Evolutionary conservation across 2,113 vertebrate species (phyloP).

Genomic region (Eonycteris spelaea): DNA sequence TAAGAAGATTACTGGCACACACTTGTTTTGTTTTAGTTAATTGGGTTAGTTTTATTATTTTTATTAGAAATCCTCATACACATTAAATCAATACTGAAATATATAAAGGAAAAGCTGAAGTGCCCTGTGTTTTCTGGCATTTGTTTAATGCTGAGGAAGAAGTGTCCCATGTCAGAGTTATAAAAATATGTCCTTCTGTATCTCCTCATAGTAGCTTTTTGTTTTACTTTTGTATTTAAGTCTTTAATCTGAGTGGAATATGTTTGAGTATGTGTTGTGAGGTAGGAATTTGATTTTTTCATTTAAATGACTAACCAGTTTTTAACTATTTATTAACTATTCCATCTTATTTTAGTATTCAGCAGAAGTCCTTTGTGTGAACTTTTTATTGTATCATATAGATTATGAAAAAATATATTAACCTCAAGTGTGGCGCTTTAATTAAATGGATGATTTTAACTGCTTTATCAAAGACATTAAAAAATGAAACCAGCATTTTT

Average conservation of each 20-base stretch:
- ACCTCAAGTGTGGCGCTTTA: neutral
- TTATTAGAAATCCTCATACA: conserved; percentile 18
- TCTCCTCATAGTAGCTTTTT: neutral
- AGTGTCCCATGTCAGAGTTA: neutral
- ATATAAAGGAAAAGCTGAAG: neutral
- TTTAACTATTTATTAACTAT: neutral
- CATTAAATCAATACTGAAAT: neutral
- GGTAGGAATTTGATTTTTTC: neutral
- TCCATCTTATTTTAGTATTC: neutral
- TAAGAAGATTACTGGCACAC: neutral
- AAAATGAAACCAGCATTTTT: neutral
- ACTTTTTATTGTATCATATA: neutral
- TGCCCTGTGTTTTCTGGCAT: neutral
- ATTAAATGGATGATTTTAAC: neutral
- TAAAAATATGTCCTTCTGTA: neutral
- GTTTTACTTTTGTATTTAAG: neutral
- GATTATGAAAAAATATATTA: neutral
- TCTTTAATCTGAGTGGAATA: neutral
- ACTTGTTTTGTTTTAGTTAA: conserved; percentile 37
- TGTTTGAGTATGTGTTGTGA: neutral
- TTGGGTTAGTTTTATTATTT: conserved; percentile 28
- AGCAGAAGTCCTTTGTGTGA: neutral
- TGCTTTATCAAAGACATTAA: neutral
- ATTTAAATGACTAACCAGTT: neutral
- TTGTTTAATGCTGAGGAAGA: neutral